These are phyloP conservation scores for Drosophila vallismaia DNA, from an alignment of 2,888 invertebrate species.

Conservation along the genomic window DNA sequence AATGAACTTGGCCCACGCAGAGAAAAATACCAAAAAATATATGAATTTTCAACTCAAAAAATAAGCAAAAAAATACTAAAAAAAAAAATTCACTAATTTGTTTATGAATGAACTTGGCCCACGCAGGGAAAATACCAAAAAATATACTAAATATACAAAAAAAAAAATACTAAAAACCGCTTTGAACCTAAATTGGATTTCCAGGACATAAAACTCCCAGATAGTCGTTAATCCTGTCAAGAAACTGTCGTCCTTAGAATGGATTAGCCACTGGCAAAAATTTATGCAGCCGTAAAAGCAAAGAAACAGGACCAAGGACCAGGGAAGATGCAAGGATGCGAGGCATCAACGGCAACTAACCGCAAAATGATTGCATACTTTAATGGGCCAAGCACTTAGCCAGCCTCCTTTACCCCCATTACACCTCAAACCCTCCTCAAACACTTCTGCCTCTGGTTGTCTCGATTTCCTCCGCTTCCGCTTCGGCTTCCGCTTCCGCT, in stretches of 20 bases:
- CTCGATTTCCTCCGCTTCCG: constrained; percentile 28
- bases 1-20: constrained; percentile 41
- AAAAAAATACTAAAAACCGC: neutral
- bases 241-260: constrained; percentile 20
- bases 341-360: constrained; percentile 40
- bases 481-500: constrained; percentile 29
- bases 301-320: neutral
- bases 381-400: constrained; percentile 75
- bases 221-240: constrained; percentile 16
- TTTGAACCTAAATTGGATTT: constrained; percentile 1
- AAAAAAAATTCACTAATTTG: constrained; percentile 56
- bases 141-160: too few relatives aligned
- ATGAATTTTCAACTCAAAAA: too few relatives aligned
- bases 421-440: too few relatives aligned
- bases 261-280: constrained; percentile 26
- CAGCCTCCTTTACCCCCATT: constrained; percentile 3
- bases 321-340: constrained; percentile 18
- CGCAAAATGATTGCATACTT: constrained; percentile 76
- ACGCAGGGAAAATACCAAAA: too few relatives aligned
- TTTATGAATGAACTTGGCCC: constrained; percentile 58
- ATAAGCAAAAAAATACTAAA: too few relatives aligned
- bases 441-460: neutral
- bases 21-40: too few relatives aligned
- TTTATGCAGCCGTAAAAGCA: constrained; percentile 29
- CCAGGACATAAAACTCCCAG: constrained; percentile 1